A percentile compares a stretch with the other conserved stretches of the same genome.
phyloP scores from a whole-genome alignment of 1,140 invertebrate genomes.

The Panonychus citri region DNA sequence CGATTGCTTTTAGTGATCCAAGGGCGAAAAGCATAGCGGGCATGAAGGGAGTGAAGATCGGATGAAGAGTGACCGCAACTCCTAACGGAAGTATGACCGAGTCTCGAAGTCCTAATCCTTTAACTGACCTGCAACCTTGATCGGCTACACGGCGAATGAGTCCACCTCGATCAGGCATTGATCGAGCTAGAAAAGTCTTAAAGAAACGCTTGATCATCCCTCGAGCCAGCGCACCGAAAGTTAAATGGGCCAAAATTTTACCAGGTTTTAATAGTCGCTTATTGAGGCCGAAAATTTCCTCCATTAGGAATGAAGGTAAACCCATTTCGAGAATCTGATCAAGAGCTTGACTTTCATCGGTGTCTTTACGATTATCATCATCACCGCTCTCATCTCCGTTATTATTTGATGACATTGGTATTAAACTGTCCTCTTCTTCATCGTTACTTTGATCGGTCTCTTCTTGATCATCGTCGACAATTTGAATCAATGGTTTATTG shows the following conservation, averaged over 20 bases:
- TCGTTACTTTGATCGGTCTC: background rate
- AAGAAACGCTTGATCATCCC: background rate
- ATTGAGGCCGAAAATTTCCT: background rate
- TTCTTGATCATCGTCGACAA: background rate
- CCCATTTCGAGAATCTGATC: background rate
- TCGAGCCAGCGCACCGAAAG: background rate
- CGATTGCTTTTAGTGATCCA: background rate
- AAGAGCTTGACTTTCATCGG: background rate
- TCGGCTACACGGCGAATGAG: background rate
- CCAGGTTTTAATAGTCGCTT: background rate
- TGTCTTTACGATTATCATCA: background rate
- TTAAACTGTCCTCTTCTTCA: background rate
- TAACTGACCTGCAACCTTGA: background rate
- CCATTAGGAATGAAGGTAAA: background rate
- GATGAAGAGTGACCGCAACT: background rate
- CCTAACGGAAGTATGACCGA: background rate
- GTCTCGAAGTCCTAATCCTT: background rate
- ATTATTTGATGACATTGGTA: no score
- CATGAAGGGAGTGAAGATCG: background rate
- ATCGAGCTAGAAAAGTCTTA: background rate
- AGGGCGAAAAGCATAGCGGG: background rate
- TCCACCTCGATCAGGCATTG: background rate
- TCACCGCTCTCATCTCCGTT: background rate
- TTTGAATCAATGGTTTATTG: background rate
- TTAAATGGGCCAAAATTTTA: background rate